Base-by-base conservation (phyloP, 2,888 invertebrate genomes). In the Heliconius hortense region DNA sequence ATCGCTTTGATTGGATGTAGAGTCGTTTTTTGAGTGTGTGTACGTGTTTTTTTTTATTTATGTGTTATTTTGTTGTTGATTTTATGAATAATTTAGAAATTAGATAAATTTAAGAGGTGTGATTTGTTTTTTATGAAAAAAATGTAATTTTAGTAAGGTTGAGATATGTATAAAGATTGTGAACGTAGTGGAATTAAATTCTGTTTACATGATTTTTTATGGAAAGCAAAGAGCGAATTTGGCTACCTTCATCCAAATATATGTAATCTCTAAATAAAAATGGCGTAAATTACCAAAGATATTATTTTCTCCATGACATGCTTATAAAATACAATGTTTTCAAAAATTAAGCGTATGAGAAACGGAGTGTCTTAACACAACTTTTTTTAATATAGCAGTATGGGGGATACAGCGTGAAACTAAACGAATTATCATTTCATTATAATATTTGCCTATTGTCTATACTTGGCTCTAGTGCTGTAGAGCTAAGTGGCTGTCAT, bases 401-500 rank as follows among this genome's bases (percentile, higher is more conserved):
- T 48, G 48, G 21, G 7, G 18, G 5, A 48, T 48, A 48, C 18
- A 48, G 7, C 48, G 7, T 48, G 48, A 8, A 21, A 7, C 8
- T 48, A 48, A 7, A 48, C 18, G n/a, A 69, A 69, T 53, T 28
- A 69, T 69, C 53, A 24, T 31, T 35, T 35, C 31, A 69, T 35
- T 69, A 56, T 35, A 69, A 56, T 56, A 69, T 69, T 56, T 56
- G 43, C 26, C 59, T 60, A 71, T 71, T 59, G 71, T 59, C 60
- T 59, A 60, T 39, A 18, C 59, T 24, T 21, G 11, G 43, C 35
- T 60, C 26, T 35, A 26, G 59, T 59, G 21, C 18, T 59, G 60
- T 43, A 39, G 60, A 60, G 66, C 26, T 73, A 76, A 76, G 68
- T 71, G 62, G 73, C 60, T 77, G 75, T 77, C 77, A 75, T 18